These are phyloP conservation scores for Xiphorhynchus erythropygius DNA, from an alignment of 2,797 vertebrate species.

Conservation along the genomic window DNA sequence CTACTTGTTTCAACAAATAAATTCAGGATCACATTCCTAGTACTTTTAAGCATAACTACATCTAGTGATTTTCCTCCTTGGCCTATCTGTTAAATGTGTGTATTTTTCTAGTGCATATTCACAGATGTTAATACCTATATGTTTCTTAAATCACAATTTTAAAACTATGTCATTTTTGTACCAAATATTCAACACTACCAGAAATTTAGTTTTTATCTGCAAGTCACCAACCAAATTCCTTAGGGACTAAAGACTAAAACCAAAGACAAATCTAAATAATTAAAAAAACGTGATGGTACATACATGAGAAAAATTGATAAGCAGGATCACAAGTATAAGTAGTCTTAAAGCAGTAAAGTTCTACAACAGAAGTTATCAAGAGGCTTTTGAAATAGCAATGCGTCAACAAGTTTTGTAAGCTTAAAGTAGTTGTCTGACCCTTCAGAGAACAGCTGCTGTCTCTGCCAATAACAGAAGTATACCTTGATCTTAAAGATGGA, in stretches of 20 bases:
- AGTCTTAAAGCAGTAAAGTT: neutral
- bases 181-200: neutral
- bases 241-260: neutral
- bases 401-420: neutral
- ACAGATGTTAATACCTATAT: neutral
- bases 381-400: neutral
- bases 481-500: neutral
- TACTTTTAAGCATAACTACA: neutral
- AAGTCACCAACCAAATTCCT: neutral
- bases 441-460: neutral
- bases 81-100: neutral
- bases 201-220: neutral
- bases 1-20: neutral
- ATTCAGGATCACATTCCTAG: neutral
- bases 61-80: neutral
- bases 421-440: neutral
- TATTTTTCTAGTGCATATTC: neutral
- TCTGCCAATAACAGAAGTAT: neutral
- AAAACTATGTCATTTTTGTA: neutral
- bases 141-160: neutral
- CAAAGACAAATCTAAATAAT: neutral
- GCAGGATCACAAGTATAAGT: neutral
- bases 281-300: neutral
- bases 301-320: neutral
- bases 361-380: neutral